Evolutionary conservation across 2,888 invertebrate species (phyloP), one percentile per base, ranked within the genome.

Genomic region (Tanytarsus gracilentus): DNA sequence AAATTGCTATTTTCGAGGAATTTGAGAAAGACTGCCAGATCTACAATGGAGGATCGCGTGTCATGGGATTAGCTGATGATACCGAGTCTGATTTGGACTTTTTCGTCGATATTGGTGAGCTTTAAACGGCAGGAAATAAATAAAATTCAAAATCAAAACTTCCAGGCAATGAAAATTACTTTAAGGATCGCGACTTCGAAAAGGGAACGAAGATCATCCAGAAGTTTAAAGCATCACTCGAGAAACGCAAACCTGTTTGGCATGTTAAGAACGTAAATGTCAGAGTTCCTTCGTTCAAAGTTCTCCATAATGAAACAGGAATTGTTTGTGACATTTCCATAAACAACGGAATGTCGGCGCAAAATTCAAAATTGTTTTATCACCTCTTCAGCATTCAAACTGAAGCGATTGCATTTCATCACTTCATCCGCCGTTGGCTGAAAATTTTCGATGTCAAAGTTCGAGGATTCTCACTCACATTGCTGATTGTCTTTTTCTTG

Each of bases 321-420:
- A 49, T 44, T 7, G 18, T 5, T 30, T 40, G 58, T 16, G 58
- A 58, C 30, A 30, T 58, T 9, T 26, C 26, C 4, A 18, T 48
- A 3, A 48, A 23, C 0, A 58, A 58, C 18, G 58, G 48, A 29
- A 25, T 58, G 18, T 8, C 21, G 1, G 18, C n/a, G 5, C 40
- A 29, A 8, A 58, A 58, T 44, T 58, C 58, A 1, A 2, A 48
- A 8, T 4, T 58, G 11, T 7, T 58, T 4, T 29, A 18, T 5
- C 48, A 58, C 30, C 23, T 58, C 5, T 58, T 58, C 21, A 11
- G 30, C 1, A 27, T 58, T 18, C 58, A 58, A 23, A 44, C 58
- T 6, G 58, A 58, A 44, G 29, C 29, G 9, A 23, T 29, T 2
- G 5, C 29, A 4, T 29, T 58, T 4, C 30, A 29, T 21, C 58